Base-by-base conservation (phyloP, 2,888 invertebrate species). In the Brassicogethes aeneus region DNA sequence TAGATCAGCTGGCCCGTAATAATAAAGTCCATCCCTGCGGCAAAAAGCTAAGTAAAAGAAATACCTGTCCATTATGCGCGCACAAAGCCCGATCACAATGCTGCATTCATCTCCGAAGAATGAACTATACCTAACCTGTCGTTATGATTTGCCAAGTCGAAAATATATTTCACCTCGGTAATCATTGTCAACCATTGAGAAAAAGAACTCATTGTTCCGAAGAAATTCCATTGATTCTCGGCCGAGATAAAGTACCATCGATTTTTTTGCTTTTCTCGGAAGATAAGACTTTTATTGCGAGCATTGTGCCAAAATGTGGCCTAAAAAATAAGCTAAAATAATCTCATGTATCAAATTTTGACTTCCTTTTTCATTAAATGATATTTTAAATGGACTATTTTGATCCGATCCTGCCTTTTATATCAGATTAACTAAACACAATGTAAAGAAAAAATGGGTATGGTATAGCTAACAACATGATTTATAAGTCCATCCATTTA, bases 61-160 rank as follows among this genome's bases (percentile, higher is more conserved):
- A 62, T 62, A 62, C 62, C 61, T 62, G 61, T 56, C 60, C 60
- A 58, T 60, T 61, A 54, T 59, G 43, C 46, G 44, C 39, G 52
- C 46, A 62, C 56, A 60, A 56, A 60, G 50, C 50, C 46, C 50
- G 42, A 51, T 45, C 45, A 62, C 60, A 62, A 62, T 54, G 51
- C 50, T 37, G 51, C 52, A 53, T 60, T 59, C 55, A 59, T 49
- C 13, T 44, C 48, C 45, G 50, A 59, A 60, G 60, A 62, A 60
- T 60, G 55, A 57, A 60, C 54, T 54, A 60, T 58, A 59, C 60
- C 61, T 62, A 32, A 64, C 64, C 64, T 64, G 64, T 64, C 62
- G 62, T 52, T 60, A 56, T 61, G 61, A 63, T 64, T 64, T 64
- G 62, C 60, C 61, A 61, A 63, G 61, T 61, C 60, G 60, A 62